These are phyloP conservation scores for Rhagium mordax DNA, from an alignment of 2,888 invertebrate genomes.

Conservation along the genomic window DNA sequence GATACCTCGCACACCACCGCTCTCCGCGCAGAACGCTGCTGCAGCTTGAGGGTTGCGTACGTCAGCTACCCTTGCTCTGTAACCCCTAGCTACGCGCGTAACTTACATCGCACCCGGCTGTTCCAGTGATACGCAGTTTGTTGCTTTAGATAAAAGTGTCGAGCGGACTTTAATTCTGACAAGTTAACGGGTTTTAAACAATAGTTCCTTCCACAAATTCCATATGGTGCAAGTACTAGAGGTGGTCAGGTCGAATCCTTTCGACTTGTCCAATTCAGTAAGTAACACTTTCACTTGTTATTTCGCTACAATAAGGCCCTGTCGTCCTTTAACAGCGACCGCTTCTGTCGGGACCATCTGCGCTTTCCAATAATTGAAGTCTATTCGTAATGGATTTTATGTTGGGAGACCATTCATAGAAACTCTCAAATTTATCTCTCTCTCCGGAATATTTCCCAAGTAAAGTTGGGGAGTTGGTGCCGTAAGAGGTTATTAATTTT, in stretches of 20 bases:
- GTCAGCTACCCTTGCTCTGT: constrained; percentile 45
- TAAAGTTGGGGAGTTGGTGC: constrained; percentile 32
- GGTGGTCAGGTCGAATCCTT: constrained; percentile 84
- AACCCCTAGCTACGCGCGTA: constrained; percentile 51
- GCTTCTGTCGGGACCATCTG: constrained; percentile 43
- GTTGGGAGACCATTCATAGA: constrained; percentile 40
- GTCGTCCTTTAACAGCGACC: constrained; percentile 33
- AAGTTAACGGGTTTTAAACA: constrained; percentile 34
- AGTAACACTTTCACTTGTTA: constrained; percentile 59
- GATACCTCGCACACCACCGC: constrained; percentile 54
- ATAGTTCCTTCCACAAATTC: constrained; percentile 44
- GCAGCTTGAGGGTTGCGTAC: constrained; percentile 57
- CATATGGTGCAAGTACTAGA: constrained; percentile 89
- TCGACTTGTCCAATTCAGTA: constrained; percentile 85
- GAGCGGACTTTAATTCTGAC: constrained; percentile 34
- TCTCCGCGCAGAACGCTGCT: constrained; percentile 62
- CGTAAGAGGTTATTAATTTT: constrained; percentile 37
- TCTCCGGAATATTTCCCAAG: constrained; percentile 35
- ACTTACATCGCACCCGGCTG: constrained; percentile 40
- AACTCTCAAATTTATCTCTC: constrained; percentile 31
- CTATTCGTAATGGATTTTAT: constrained; percentile 48
- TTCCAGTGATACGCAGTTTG: constrained; percentile 39
- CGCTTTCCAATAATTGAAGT: constrained; percentile 46
- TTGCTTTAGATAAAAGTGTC: constrained; percentile 32
- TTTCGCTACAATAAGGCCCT: constrained; percentile 32